Base-by-base conservation (phyloP, 2,113 vertebrate species). In the Sceloporus tristichus region DNA sequence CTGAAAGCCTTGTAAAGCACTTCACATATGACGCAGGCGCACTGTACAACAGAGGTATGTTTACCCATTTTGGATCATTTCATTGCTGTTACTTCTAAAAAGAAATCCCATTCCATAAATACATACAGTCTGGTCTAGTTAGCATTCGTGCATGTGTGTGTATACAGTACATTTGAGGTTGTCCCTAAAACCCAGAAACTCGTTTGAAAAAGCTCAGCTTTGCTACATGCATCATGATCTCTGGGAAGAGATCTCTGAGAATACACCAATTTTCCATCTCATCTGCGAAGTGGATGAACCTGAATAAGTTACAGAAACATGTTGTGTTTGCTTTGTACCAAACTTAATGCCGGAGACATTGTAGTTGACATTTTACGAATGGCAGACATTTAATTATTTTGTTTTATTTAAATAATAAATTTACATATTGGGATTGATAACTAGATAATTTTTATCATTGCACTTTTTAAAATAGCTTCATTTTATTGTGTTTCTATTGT, bases 101-200 rank as follows among this genome's bases (percentile, higher is more conserved):
- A 71, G 56, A 73, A 48, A 48, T 48, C n/a, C 16, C 54, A 82
- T 27, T 80, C 70, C 16, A 85, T 73, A 65, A 75, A 53, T 88
- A 54, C n/a, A 79, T 59, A 9, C 78, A 40, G 8, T 66, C 9
- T 75, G 70, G 53, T 85, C 40, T 3, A 62, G 6, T 65, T 19
- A 66, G 11, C 9, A 2, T 21, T 71, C 73, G 68, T 38, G 18
- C 34, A 19, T 54, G 23, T 42, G 62, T 42, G 13, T 38, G 2
- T 29, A 62, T 27, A 74, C 9, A 62, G 48, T 27, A 74, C 9
- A 62, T 77, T 62, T 9, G 40, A 23, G 19, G 8, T n/a, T 40
- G 9, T 66, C 19, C 2, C n/a, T 79, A 54, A 40, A 79, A 56
- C 27, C 34, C 25, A 42, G 56, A 81, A 54, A 62, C 18, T 62